Evolutionary conservation across 2,888 invertebrate species (phyloP).

Genomic region (Andrena praecox): DNA sequence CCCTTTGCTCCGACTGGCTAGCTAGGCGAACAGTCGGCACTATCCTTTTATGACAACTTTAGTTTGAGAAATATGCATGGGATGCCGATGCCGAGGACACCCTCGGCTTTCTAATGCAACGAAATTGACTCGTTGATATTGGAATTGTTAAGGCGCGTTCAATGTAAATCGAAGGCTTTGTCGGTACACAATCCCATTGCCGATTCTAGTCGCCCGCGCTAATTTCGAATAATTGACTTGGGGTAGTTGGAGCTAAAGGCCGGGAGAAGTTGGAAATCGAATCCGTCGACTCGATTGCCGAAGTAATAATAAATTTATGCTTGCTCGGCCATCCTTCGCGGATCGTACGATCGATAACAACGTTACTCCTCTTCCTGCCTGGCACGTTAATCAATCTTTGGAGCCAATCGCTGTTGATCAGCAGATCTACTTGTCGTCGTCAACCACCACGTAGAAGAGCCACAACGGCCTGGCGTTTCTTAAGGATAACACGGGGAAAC

Average conservation of each 20-base stretch:
- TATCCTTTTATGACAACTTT: neutral
- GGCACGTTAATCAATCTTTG: neutral
- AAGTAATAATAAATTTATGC: constrained; percentile 20
- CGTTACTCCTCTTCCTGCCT: neutral
- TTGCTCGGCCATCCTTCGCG: neutral
- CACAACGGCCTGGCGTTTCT: neutral
- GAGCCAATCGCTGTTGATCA: neutral
- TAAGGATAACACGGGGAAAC: neutral
- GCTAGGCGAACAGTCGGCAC: neutral
- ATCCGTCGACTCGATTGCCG: constrained; percentile 11
- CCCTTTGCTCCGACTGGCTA: neutral
- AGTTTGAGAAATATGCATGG: neutral
- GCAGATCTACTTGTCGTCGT: neutral
- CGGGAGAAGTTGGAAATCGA: constrained; percentile 15
- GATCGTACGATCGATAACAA: neutral
- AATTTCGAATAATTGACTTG: constrained; percentile 32
- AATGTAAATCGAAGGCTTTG: neutral
- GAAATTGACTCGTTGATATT: neutral
- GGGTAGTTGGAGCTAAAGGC: constrained; percentile 15
- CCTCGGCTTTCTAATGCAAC: neutral
- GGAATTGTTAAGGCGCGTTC: neutral
- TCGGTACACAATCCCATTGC: constrained; percentile 10
- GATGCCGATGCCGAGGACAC: neutral
- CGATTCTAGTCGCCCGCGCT: neutral
- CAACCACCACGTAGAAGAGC: neutral